Evolutionary conservation across 2,113 vertebrate genomes (phyloP).

Genomic region (Recurvirostra avosetta): DNA sequence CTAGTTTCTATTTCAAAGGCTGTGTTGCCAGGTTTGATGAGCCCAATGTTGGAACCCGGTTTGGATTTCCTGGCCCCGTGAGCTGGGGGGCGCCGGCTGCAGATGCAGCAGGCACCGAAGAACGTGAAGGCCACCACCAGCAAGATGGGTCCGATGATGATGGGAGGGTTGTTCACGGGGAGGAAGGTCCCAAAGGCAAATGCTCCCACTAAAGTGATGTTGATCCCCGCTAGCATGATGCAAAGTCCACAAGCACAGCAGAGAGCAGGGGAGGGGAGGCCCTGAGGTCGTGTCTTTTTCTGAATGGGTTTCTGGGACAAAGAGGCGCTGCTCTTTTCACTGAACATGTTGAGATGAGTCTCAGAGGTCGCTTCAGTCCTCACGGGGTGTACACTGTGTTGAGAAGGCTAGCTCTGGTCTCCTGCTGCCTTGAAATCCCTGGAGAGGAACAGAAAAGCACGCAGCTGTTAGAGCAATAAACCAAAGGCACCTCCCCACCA

Average conservation of each 20-base stretch:
- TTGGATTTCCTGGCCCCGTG: conserved; percentile 61
- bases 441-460: not conserved
- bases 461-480: not conserved
- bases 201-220: conserved; percentile 93
- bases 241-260: conserved; percentile 94
- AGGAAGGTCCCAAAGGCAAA: conserved; percentile 87
- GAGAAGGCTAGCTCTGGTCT: not conserved
- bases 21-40: conserved; percentile 78
- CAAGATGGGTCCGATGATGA: conserved; percentile 88
- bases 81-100: conserved; percentile 77
- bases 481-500: not conserved
- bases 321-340: conserved; percentile 73
- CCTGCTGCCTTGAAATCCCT: not conserved
- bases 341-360: conserved; percentile 57
- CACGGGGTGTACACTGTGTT: not conserved
- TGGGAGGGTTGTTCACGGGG: conserved; percentile 83
- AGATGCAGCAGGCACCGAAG: conserved; percentile 88
- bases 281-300: conserved; percentile 72
- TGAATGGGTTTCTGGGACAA: conserved; percentile 68
- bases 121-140: conserved; percentile 84
- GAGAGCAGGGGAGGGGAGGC: conserved; percentile 87
- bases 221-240: conserved; percentile 93
- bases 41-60: conserved; percentile 72
- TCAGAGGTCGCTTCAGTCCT: not conserved
- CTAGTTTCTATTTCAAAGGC: conserved; percentile 93